phyloP scores from a whole-genome alignment of 1,140 invertebrate species.

The Danaus melanippus region DNA sequence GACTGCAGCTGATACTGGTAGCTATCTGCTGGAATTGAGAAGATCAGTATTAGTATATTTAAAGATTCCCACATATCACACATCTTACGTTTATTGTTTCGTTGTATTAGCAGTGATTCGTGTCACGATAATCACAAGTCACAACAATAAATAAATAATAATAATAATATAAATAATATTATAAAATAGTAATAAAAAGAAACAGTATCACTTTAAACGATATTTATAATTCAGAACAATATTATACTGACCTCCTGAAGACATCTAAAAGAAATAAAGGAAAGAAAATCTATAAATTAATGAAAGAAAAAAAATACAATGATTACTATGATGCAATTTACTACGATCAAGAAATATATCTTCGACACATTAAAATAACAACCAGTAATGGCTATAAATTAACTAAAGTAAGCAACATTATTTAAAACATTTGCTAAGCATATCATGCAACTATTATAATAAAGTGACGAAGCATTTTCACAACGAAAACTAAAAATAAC shows the following conservation, averaged over 20 bases:
- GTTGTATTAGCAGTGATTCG: not conserved
- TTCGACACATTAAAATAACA: too few relatives aligned
- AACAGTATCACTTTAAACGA: too few relatives aligned
- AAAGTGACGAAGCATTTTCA: too few relatives aligned
- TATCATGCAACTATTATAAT: too few relatives aligned
- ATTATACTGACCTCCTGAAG: slow-evolving; percentile 40
- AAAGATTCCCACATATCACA: not conserved
- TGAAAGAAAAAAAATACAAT: slow-evolving; percentile 19
- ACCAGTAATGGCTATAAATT: too few relatives aligned
- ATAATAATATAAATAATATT: not conserved
- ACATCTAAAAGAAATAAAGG: slow-evolving; percentile 22
- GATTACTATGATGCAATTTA: slow-evolving; percentile 1
- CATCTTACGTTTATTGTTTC: too few relatives aligned
- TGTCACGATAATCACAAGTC: not conserved
- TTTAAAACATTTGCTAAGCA: too few relatives aligned
- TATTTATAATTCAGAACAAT: slow-evolving; percentile 8
- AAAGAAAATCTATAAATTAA: slow-evolving; percentile 15
- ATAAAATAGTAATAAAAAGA: too few relatives aligned
- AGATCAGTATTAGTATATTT: slow-evolving; percentile 22
- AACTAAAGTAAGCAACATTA: too few relatives aligned
- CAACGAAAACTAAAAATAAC: too few relatives aligned
- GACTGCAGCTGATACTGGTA: slow-evolving; percentile 94
- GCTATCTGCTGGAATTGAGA: slow-evolving; percentile 82
- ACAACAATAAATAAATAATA: too few relatives aligned
- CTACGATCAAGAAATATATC: too few relatives aligned